These are phyloP conservation scores for Rhaphigaster nebulosa DNA, from an alignment of 2,888 invertebrate species.

Conservation along the genomic window DNA sequence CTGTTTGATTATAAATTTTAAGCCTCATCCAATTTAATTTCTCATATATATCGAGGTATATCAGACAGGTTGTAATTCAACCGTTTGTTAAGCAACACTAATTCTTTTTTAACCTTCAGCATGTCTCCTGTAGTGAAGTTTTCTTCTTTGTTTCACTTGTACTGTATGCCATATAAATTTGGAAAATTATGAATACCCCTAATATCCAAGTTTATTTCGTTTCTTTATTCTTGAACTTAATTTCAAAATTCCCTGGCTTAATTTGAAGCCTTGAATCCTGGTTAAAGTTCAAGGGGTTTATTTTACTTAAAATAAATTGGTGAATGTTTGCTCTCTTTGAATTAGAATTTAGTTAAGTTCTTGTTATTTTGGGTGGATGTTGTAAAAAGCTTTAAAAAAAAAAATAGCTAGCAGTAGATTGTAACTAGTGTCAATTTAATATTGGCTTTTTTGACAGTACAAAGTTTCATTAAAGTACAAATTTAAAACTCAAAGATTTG, in stretches of 20 bases:
- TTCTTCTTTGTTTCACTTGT: too few relatives aligned
- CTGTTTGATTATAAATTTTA: too few relatives aligned
- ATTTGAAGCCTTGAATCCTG: neutral
- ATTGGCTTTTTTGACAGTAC: conserved; percentile 11
- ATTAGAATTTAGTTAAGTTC: neutral
- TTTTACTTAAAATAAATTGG: neutral
- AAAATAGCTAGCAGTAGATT: neutral
- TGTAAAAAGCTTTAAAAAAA: neutral
- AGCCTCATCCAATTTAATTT: too few relatives aligned
- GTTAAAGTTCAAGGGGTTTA: neutral
- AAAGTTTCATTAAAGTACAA: conserved; percentile 27
- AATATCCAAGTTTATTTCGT: neutral
- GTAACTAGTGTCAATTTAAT: neutral
- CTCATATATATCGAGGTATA: too few relatives aligned
- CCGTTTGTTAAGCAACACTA: too few relatives aligned
- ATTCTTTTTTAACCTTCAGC: too few relatives aligned
- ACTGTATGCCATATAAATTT: too few relatives aligned
- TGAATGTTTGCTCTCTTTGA: neutral
- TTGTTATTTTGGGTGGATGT: neutral
- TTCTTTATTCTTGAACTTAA: neutral
- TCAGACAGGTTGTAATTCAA: too few relatives aligned
- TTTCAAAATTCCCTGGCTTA: too few relatives aligned
- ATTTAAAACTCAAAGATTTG: neutral
- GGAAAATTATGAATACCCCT: neutral
- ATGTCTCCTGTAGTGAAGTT: too few relatives aligned